Percentiles rank a stretch among this genome's conserved stretches.
Evolutionary conservation across 1,140 invertebrate genomes (phyloP).

Genomic region (Drosophila kepulauana): DNA sequence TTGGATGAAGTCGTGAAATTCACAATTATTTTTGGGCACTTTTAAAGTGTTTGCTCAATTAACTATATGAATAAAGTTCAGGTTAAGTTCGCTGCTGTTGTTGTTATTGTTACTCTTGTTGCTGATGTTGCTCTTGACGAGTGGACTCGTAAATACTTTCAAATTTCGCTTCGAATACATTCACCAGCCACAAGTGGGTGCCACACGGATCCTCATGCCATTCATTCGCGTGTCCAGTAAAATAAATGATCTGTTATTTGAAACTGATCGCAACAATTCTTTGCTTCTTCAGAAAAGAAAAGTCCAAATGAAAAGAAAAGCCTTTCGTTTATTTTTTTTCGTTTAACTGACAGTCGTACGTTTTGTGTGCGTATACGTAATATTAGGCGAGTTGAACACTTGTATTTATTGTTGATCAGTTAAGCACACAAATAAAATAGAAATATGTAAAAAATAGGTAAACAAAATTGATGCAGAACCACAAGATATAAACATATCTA

Average conservation of each 20-base stretch:
- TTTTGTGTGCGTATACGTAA: constrained; percentile 9
- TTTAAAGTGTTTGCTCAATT: constrained; percentile 59
- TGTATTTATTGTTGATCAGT: neutral
- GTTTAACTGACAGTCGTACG: too few species aligned
- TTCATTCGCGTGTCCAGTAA: constrained; percentile 2
- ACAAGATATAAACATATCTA: neutral
- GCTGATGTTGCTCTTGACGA: constrained; percentile 6
- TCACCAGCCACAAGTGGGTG: constrained; percentile 28
- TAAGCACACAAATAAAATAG: neutral
- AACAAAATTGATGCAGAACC: too few species aligned
- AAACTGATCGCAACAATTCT: neutral
- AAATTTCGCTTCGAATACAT: constrained; percentile 43
- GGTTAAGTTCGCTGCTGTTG: constrained; percentile 10
- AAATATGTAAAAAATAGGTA: neutral
- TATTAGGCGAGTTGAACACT: neutral
- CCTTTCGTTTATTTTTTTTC: neutral
- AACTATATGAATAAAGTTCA: constrained; percentile 67
- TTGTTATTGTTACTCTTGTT: constrained; percentile 1
- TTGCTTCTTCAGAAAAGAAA: neutral
- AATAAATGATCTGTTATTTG: neutral
- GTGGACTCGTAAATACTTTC: constrained; percentile 46
- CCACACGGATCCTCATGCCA: constrained; percentile 20
- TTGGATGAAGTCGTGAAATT: constrained; percentile 62
- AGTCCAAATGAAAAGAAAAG: neutral
- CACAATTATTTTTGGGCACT: constrained; percentile 43